A percentile compares a stretch with the other conserved stretches of the same genome.
Evolutionary conservation across 2,113 vertebrate species (phyloP).

Genomic region (Ranitomeya variabilis): DNA sequence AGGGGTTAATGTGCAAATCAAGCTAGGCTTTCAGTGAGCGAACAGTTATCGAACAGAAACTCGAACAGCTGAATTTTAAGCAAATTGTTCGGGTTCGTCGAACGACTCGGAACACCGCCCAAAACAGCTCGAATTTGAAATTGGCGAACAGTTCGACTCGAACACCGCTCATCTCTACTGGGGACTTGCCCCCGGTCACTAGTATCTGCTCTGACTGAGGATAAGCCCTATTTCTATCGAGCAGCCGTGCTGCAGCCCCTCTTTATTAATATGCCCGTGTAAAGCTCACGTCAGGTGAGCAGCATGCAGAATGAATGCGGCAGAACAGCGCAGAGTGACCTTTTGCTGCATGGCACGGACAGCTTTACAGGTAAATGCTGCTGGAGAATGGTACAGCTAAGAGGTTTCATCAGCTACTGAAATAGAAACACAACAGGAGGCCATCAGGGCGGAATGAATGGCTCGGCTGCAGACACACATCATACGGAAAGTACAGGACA

Average conservation of each 20-base stretch:
- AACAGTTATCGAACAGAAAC: too few species aligned
- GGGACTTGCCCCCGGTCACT: too few species aligned
- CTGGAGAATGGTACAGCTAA: constrained; percentile 43
- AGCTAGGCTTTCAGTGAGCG: too few species aligned
- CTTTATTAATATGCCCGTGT: constrained; percentile 5
- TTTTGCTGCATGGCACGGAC: constrained; percentile 29
- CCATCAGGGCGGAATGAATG: constrained; percentile 47
- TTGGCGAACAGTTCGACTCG: too few species aligned
- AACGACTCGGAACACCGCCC: too few species aligned
- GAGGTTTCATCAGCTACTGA: constrained; percentile 54
- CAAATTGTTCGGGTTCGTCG: too few species aligned
- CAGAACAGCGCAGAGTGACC: constrained; percentile 33
- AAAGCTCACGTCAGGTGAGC: background rate
- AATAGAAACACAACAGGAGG: constrained; percentile 56
- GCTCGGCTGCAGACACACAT: constrained; percentile 43
- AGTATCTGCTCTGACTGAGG: too few species aligned
- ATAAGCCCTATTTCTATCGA: background rate
- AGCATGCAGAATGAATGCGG: constrained; percentile 32
- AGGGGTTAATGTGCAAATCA: too few species aligned
- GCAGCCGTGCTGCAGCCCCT: background rate
- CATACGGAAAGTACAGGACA: constrained; percentile 47
- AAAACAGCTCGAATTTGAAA: too few species aligned
- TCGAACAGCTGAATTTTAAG: too few species aligned
- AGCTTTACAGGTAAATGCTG: constrained; percentile 44
- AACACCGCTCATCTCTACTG: too few species aligned